Evolutionary conservation across 1,140 invertebrate genomes (phyloP).

Genomic region (Drosophila ohnishii): DNA sequence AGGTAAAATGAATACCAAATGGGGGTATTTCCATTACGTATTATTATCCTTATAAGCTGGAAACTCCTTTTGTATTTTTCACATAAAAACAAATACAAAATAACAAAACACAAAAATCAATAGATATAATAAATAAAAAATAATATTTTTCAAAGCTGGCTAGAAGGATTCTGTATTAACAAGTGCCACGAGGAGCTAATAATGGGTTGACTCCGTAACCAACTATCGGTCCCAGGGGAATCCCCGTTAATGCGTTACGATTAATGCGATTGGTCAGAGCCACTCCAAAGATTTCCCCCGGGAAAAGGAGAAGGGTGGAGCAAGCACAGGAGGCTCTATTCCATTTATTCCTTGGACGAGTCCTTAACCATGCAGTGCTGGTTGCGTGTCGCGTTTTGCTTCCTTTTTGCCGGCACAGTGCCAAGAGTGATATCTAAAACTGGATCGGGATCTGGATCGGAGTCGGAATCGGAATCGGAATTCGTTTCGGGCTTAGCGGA

Average conservation of each 20-base stretch:
- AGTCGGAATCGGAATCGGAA: no score
- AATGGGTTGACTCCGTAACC: background rate
- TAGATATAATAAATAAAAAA: background rate
- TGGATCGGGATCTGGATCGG: background rate
- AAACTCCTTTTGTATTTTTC: no score
- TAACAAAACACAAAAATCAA: background rate
- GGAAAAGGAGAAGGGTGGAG: background rate
- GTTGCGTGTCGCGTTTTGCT: background rate
- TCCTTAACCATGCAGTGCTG: slow-evolving; percentile 15
- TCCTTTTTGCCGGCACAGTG: background rate
- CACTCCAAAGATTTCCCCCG: slow-evolving; percentile 32
- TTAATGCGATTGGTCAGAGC: slow-evolving; percentile 7
- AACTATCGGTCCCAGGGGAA: background rate
- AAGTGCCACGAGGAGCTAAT: background rate
- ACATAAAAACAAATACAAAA: background rate
- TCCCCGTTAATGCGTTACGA: slow-evolving; percentile 9
- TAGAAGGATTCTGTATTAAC: background rate
- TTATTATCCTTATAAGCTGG: no score
- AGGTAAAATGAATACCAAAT: no score
- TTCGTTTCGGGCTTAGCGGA: slow-evolving; percentile 7
- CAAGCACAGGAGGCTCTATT: background rate
- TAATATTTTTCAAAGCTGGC: background rate
- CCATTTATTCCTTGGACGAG: slow-evolving; percentile 2
- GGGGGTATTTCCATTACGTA: no score
- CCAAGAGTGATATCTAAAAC: background rate